Conservation (phyloP, 2,113 vertebrate genomes). For the Pitta sordida region DNA sequence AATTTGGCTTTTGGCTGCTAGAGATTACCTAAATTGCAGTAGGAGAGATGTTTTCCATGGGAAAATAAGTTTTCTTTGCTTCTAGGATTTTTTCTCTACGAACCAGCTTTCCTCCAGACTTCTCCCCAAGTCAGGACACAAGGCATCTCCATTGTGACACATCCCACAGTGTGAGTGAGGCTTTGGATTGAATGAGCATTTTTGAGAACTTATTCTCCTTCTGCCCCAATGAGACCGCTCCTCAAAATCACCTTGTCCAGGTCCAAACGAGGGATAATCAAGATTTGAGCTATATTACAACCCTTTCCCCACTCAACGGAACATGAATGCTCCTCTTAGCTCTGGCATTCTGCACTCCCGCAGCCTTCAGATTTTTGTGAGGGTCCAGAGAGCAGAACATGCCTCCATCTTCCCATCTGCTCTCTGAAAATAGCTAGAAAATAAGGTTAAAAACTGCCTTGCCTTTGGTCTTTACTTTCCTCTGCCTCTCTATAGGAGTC, state of each 20-base stretch:
- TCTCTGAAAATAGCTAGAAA: constrained; percentile 12
- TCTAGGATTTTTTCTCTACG: neutral
- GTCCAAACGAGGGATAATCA: neutral
- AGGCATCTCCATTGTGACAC: neutral
- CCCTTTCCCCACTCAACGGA: neutral
- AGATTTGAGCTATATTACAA: neutral
- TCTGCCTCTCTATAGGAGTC: neutral
- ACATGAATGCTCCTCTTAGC: neutral
- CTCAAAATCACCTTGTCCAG: neutral
- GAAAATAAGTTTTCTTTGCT: neutral
- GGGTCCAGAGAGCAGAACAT: neutral
- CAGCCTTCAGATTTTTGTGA: neutral
- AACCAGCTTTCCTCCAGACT: neutral
- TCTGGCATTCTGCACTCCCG: neutral
- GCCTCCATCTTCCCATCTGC: constrained; percentile 1
- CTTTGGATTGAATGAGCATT: neutral
- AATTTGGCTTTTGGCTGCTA: neutral
- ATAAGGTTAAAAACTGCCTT: constrained; percentile 10
- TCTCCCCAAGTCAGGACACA: neutral
- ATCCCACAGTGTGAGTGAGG: rapidly evolving
- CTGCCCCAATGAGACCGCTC: neutral
- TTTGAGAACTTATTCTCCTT: neutral
- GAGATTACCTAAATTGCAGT: neutral
- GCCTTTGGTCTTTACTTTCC: constrained; percentile 7
- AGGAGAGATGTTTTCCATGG: neutral